phyloP scores from a whole-genome alignment of 2,113 vertebrate species.

The Xenus cinereus region DNA sequence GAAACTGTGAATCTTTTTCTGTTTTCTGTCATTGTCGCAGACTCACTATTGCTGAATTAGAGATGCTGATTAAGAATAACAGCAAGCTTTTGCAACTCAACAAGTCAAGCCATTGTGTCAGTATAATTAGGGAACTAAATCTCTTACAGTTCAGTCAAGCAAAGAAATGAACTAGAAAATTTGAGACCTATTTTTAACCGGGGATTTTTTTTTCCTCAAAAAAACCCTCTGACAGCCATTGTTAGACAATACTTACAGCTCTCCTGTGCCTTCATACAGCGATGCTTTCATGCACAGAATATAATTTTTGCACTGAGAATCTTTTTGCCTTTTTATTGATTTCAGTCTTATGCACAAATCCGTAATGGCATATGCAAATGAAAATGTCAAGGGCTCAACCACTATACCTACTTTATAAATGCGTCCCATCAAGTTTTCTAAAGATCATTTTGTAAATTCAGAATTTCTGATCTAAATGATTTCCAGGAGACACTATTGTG shows the following conservation, averaged over 20 bases:
- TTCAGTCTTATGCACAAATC: neutral
- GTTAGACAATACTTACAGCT: neutral
- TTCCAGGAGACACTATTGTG: neutral
- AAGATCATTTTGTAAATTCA: neutral
- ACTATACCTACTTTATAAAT: neutral
- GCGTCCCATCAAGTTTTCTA: neutral
- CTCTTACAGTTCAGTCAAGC: constrained; percentile 20
- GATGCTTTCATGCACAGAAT: neutral
- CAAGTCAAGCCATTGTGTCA: constrained; percentile 34
- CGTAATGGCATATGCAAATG: neutral
- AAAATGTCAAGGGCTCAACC: neutral
- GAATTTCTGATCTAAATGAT: neutral
- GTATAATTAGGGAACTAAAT: constrained; percentile 43
- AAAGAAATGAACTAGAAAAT: constrained; percentile 15
- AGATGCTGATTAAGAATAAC: constrained; percentile 44
- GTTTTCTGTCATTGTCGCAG: constrained; percentile 13
- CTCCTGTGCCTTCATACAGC: neutral
- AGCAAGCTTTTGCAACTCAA: neutral
- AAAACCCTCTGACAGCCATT: neutral
- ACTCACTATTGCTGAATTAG: neutral
- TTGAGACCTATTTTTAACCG: constrained; percentile 9
- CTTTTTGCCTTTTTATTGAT: neutral
- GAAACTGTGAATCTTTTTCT: neutral
- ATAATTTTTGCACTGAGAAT: neutral
- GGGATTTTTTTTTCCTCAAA: neutral